Percentiles rank a stretch among this genome's conserved stretches.
phyloP scores from a whole-genome alignment of 2,113 vertebrate species.

The Xiphophorus hellerii region DNA sequence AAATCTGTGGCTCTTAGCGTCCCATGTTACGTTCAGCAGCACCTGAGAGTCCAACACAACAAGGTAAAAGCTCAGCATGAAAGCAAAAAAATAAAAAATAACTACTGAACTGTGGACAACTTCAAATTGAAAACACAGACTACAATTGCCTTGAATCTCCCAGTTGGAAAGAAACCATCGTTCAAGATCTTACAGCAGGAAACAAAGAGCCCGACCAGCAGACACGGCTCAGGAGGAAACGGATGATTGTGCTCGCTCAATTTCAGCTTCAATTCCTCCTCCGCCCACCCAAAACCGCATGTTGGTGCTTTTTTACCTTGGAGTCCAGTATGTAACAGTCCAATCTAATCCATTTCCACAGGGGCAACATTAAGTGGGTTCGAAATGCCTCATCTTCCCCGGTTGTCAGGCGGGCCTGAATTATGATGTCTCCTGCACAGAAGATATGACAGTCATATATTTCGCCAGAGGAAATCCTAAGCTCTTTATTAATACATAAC shows the following conservation, averaged over 20 bases:
- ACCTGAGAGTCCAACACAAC: slow-evolving; percentile 61
- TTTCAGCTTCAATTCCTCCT: slow-evolving; percentile 29
- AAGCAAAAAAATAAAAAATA: slow-evolving; percentile 1
- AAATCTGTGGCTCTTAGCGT: slow-evolving; percentile 1
- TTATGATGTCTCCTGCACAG: slow-evolving; percentile 83
- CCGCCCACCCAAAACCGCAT: slow-evolving; percentile 12
- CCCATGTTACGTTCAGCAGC: slow-evolving; percentile 37
- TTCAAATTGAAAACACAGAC: slow-evolving; percentile 48
- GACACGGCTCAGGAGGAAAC: slow-evolving; percentile 19
- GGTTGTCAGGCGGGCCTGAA: slow-evolving; percentile 85
- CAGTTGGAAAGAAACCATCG: slow-evolving; percentile 61
- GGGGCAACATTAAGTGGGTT: slow-evolving; percentile 77
- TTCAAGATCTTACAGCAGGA: slow-evolving; percentile 49
- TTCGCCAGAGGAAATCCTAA: slow-evolving; percentile 39
- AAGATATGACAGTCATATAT: slow-evolving; percentile 56
- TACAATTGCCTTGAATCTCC: slow-evolving; percentile 48
- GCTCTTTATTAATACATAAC: slow-evolving; percentile 60
- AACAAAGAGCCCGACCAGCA: slow-evolving; percentile 26
- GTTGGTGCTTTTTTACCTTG: slow-evolving; percentile 77
- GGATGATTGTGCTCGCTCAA: slow-evolving; percentile 10
- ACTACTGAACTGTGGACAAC: slow-evolving; percentile 45
- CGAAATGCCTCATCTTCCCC: slow-evolving; percentile 85
- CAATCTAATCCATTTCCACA: slow-evolving; percentile 88
- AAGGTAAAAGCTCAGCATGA: slow-evolving; percentile 18
- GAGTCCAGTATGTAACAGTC: slow-evolving; percentile 84